Evolutionary conservation across 2,888 invertebrate species (phyloP).

Genomic region (Copidosoma aretas): DNA sequence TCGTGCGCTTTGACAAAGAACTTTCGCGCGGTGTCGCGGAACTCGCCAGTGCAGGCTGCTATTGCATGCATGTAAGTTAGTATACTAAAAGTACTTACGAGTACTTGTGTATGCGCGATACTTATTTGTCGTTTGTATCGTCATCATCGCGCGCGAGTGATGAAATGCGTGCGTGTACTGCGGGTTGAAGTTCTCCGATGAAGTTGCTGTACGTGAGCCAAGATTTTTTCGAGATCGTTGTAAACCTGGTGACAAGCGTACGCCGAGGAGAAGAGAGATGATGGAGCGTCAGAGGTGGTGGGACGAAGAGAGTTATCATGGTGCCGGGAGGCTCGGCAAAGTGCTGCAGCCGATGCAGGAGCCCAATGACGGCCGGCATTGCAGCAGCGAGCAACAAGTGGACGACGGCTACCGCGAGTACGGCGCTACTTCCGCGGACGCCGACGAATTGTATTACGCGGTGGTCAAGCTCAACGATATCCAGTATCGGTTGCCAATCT

Average conservation of each 20-base stretch:
- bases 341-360: background rate
- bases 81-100: no score
- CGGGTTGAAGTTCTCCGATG: no score
- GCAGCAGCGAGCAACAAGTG: background rate
- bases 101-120: background rate
- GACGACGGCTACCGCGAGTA: background rate
- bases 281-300: background rate
- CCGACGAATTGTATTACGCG: no score
- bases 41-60: no score
- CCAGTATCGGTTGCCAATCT: background rate
- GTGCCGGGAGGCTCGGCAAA: background rate
- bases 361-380: background rate
- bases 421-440: background rate
- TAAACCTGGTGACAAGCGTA: no score
- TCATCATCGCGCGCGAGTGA: background rate
- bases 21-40: constrained; percentile 23
- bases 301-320: background rate
- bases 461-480: background rate
- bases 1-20: constrained; percentile 31
- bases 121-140: background rate
- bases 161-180: no score
- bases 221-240: no score
- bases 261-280: background rate
- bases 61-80: background rate
- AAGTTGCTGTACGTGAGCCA: no score